Evolutionary conservation across 2,888 invertebrate genomes (phyloP).

Genomic region (Ischnura elegans): DNA sequence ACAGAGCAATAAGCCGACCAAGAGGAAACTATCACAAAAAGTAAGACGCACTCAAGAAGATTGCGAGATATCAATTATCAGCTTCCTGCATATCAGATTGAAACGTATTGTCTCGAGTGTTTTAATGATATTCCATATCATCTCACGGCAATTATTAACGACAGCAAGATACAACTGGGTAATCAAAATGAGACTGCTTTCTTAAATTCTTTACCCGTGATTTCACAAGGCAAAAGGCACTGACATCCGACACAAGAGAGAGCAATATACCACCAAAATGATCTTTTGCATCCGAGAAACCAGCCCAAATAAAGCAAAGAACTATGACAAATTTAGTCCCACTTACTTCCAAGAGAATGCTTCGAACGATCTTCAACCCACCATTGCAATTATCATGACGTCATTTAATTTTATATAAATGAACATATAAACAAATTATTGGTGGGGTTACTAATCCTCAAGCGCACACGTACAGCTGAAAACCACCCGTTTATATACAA

Average conservation of each 20-base stretch:
- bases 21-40: neutral
- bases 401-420: slow-evolving; percentile 63
- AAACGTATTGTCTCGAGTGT: neutral
- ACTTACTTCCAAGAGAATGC: slow-evolving; percentile 34
- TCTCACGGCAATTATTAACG: neutral
- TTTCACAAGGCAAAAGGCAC: slow-evolving; percentile 34
- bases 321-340: neutral
- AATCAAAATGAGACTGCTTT: neutral
- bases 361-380: slow-evolving; percentile 49
- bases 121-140: neutral
- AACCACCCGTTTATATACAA: neutral
- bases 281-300: neutral
- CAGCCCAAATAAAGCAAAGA: neutral
- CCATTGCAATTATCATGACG: slow-evolving; percentile 66
- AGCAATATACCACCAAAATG: neutral
- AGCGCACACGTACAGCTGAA: neutral
- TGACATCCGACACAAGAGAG: slow-evolving; percentile 13
- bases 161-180: neutral
- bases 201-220: neutral
- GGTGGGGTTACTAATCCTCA: slow-evolving; percentile 14
- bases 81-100: neutral
- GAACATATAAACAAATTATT: slow-evolving; percentile 60
- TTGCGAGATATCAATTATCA: neutral
- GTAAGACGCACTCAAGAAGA: neutral
- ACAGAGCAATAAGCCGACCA: neutral